phyloP scores from a whole-genome alignment of 2,113 vertebrate genomes.

The Patagioenas fasciata region DNA sequence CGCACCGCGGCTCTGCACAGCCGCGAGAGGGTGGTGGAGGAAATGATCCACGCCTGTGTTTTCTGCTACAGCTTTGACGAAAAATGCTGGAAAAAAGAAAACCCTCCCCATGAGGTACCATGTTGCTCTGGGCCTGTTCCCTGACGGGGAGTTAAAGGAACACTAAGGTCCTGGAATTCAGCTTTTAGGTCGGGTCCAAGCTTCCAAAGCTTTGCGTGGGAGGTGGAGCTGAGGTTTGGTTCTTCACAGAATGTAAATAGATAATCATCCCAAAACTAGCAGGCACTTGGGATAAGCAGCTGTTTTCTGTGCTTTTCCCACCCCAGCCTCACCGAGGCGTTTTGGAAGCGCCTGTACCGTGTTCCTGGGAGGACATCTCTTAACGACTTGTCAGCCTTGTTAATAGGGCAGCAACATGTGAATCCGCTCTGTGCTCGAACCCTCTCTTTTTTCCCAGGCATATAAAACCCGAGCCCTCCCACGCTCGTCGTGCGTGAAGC shows the following conservation, averaged over 20 bases:
- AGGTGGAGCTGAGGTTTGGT: background rate
- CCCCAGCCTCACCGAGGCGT: background rate
- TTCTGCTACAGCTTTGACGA: background rate
- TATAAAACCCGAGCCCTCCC: constrained; percentile 44
- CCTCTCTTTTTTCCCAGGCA: background rate
- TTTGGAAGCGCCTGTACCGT: background rate
- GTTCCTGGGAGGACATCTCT: constrained; percentile 1
- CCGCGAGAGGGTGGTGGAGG: background rate
- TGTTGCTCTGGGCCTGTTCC: background rate
- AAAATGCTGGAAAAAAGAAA: background rate
- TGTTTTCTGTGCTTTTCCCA: constrained; percentile 10
- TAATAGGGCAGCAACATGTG: constrained; percentile 32
- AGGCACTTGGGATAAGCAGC: background rate
- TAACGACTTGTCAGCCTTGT: background rate
- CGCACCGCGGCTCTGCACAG: background rate
- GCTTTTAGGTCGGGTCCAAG: background rate
- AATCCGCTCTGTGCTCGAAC: constrained; percentile 1
- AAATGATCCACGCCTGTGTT: background rate
- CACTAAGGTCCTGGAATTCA: background rate
- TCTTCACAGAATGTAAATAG: background rate
- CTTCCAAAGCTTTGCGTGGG: background rate
- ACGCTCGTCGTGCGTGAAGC: background rate
- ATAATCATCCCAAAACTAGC: background rate
- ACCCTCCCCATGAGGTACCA: background rate
- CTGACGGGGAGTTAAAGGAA: background rate